These are phyloP conservation scores for Synanthedon myopaeformis DNA, from an alignment of 2,888 invertebrate genomes.

Conservation along the genomic window DNA sequence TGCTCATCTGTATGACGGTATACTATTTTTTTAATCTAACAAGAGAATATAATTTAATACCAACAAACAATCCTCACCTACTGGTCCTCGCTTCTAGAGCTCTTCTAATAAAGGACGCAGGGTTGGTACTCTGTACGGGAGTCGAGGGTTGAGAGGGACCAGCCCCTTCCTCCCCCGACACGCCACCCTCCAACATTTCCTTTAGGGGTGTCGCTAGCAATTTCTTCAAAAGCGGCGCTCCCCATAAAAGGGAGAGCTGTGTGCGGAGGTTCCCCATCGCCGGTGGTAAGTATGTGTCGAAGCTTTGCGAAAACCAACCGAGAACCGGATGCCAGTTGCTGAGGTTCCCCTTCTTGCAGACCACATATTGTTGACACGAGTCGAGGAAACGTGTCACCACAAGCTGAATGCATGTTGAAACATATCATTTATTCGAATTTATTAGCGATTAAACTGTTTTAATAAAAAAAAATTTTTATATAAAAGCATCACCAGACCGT, in stretches of 20 bases:
- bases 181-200: constrained; percentile 66
- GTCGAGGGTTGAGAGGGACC: constrained; percentile 69
- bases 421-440: too few relatives aligned
- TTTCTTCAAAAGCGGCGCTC: constrained; percentile 48
- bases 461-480: too few relatives aligned
- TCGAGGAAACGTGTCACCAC: constrained; percentile 88
- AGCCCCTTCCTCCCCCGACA: constrained; percentile 49
- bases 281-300: constrained; percentile 77
- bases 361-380: constrained; percentile 92
- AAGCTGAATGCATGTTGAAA: constrained; percentile 61
- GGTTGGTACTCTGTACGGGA: constrained; percentile 49
- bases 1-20: too few relatives aligned
- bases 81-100: constrained; percentile 65
- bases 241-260: constrained; percentile 82
- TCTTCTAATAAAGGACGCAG: constrained; percentile 56
- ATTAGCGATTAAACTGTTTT: too few relatives aligned
- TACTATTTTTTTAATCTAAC: background rate
- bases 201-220: constrained; percentile 52
- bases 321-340: constrained; percentile 98
- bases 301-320: constrained; percentile 91
- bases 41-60: background rate
- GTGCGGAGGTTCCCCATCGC: constrained; percentile 75
- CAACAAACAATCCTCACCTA: constrained; percentile 41
- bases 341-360: constrained; percentile 88
- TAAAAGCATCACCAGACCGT: too few relatives aligned